These are phyloP conservation scores for Drosophila heteroneura DNA, from an alignment of 2,888 invertebrate species.

Conservation along the genomic window DNA sequence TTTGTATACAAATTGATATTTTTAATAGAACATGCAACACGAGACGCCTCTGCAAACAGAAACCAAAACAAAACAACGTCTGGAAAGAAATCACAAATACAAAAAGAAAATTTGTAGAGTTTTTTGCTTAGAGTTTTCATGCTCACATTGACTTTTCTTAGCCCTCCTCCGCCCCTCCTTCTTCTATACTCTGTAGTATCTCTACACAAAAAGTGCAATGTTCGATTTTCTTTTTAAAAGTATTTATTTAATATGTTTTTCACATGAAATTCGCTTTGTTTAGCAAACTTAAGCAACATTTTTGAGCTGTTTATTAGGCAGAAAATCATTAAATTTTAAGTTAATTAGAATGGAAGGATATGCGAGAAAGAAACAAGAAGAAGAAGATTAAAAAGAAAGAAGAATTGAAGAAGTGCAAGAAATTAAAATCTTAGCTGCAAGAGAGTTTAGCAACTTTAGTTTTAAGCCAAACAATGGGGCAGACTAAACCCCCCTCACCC, in stretches of 20 bases:
- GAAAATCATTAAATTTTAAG: slow-evolving; percentile 56
- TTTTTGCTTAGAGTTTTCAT: slow-evolving; percentile 33
- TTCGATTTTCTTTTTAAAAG: slow-evolving; percentile 29
- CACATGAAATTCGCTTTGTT: slow-evolving; percentile 28
- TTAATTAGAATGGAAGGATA: slow-evolving; percentile 49
- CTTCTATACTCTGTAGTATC: slow-evolving; percentile 22
- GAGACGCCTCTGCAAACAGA: slow-evolving; percentile 28
- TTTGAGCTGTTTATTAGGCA: slow-evolving; percentile 49
- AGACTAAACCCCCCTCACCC: slow-evolving; percentile 15
- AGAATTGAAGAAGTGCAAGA: slow-evolving; percentile 26
- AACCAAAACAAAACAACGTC: slow-evolving; percentile 12
- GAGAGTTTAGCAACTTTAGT: slow-evolving; percentile 40
- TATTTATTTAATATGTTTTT: slow-evolving; percentile 24
- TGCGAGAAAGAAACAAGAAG: slow-evolving; percentile 3
- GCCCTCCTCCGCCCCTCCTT: slow-evolving; percentile 4
- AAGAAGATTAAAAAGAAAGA: not conserved
- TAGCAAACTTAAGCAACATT: slow-evolving; percentile 46
- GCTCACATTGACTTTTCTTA: slow-evolving; percentile 22
- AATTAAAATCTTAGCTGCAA: slow-evolving; percentile 50
- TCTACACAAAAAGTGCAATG: slow-evolving; percentile 61
- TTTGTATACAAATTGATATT: slow-evolving; percentile 27
- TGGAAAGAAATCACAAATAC: slow-evolving; percentile 72
- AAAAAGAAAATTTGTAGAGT: slow-evolving; percentile 40
- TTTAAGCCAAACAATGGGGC: slow-evolving; percentile 40
- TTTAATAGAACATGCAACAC: slow-evolving; percentile 6